These are phyloP conservation scores for Bucorvus abyssinicus DNA, from an alignment of 2,797 vertebrate species.

Conservation along the genomic window DNA sequence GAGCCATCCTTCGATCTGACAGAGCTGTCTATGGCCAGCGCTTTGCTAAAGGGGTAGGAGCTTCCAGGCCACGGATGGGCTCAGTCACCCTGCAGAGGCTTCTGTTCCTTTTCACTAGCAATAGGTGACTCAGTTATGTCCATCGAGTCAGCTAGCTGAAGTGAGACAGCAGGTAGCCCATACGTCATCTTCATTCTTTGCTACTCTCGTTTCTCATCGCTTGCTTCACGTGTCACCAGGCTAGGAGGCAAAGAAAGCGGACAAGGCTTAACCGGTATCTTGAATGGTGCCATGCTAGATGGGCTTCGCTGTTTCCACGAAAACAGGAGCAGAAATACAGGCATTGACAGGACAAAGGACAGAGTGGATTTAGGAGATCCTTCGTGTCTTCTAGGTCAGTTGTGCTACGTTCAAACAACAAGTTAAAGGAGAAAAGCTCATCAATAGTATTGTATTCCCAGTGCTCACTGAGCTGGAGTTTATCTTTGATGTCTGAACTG, in stretches of 20 bases:
- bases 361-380: not conserved
- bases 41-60: not conserved
- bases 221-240: not conserved
- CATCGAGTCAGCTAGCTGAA: not conserved
- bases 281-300: too few species aligned
- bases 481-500: not conserved
- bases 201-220: rapidly evolving
- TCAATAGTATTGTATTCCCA: rapidly evolving
- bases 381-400: not conserved
- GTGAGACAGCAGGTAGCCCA: not conserved
- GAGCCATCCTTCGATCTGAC: not conserved
- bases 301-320: not conserved
- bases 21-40: not conserved
- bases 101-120: not conserved
- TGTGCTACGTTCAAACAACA: not conserved
- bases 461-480: not conserved
- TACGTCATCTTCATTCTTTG: not conserved
- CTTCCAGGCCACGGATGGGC: not conserved
- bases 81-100: not conserved
- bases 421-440: not conserved
- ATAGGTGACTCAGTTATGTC: not conserved
- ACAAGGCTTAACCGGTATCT: not conserved
- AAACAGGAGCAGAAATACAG: not conserved
- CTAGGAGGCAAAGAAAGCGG: not conserved
- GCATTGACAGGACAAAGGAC: not conserved